These are phyloP conservation scores for Astatotilapia flaviijosephi DNA, from an alignment of 2,113 vertebrate genomes.

Conservation along the genomic window DNA sequence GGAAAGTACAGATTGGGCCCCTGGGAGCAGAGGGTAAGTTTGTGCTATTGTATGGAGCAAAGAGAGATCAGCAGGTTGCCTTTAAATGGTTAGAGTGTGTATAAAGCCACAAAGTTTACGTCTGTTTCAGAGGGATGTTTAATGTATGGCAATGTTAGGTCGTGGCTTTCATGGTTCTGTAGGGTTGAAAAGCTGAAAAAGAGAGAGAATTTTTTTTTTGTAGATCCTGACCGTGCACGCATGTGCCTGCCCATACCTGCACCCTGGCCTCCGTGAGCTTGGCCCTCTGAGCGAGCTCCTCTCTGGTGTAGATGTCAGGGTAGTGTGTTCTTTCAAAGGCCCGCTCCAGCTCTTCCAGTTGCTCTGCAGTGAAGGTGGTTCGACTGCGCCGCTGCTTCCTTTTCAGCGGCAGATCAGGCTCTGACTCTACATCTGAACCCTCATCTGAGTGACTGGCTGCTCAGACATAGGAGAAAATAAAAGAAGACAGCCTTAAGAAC, in stretches of 20 bases:
- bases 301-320: slow-evolving; percentile 92
- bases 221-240: neutral
- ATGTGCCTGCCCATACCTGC: slow-evolving; percentile 73
- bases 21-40: slow-evolving; percentile 67
- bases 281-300: slow-evolving; percentile 90
- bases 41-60: neutral
- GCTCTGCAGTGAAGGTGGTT: slow-evolving; percentile 92
- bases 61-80: neutral
- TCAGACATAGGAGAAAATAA: neutral
- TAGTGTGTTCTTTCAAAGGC: slow-evolving; percentile 96
- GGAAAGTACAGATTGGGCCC: slow-evolving; percentile 72
- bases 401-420: slow-evolving; percentile 89
- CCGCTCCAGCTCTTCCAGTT: slow-evolving; percentile 89
- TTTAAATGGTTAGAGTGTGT: neutral
- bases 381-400: slow-evolving; percentile 91
- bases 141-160: neutral
- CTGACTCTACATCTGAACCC: slow-evolving; percentile 91
- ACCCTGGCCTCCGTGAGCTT: slow-evolving; percentile 94
- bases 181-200: neutral
- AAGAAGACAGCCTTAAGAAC: neutral
- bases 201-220: rapidly evolving
- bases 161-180: neutral
- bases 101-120: neutral
- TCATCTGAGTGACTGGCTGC: slow-evolving; percentile 88
- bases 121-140: neutral